Evolutionary conservation across 2,113 vertebrate species (phyloP).

Genomic region (Myodes glareolus): DNA sequence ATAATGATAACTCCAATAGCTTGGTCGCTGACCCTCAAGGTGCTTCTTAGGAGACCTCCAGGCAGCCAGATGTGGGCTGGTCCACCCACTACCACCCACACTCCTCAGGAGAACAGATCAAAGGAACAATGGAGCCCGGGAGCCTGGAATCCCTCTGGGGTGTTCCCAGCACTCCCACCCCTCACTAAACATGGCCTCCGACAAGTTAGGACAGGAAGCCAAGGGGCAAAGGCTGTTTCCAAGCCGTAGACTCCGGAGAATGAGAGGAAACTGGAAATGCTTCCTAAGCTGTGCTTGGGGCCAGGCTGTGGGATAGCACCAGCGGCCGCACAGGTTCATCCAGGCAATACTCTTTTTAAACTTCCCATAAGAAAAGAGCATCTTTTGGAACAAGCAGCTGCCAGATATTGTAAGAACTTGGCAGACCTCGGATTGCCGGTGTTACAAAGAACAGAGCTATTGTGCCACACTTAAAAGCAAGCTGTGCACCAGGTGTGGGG

Average conservation of each 20-base stretch:
- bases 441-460: not conserved
- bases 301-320: not conserved
- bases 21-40: constrained; percentile 20
- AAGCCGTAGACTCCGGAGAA: constrained; percentile 59
- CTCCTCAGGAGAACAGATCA: not conserved
- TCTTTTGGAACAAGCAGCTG: not conserved
- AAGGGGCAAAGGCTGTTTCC: constrained; percentile 58
- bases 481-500: not conserved
- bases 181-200: not conserved
- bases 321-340: not conserved
- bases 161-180: constrained; percentile 8
- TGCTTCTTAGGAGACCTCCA: constrained; percentile 20
- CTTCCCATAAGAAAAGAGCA: not conserved
- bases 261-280: constrained; percentile 64
- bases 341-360: not conserved
- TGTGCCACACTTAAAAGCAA: constrained; percentile 13
- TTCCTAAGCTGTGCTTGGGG: constrained; percentile 14
- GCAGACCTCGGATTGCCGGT: not conserved
- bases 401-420: not conserved
- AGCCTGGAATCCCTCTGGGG: not conserved
- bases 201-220: constrained; percentile 69
- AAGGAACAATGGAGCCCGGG: constrained; percentile 19
- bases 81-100: not conserved
- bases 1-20: constrained; percentile 62
- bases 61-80: not conserved